These are phyloP conservation scores for Tridacna gigas DNA, from an alignment of 2,888 invertebrate species.

Conservation along the genomic window DNA sequence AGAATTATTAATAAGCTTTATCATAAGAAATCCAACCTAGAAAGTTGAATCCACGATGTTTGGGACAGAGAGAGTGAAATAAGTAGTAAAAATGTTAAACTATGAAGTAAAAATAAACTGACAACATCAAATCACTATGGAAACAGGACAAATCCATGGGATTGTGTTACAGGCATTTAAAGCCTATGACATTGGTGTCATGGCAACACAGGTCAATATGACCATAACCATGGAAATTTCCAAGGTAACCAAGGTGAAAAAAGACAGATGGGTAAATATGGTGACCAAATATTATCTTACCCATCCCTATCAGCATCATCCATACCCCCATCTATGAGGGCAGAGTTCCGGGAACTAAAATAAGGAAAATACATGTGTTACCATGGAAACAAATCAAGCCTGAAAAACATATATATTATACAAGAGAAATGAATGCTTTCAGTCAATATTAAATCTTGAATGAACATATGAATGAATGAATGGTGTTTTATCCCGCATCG, in stretches of 20 bases:
- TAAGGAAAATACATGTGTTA: conserved; percentile 21
- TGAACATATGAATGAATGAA: no score
- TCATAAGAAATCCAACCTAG: no score
- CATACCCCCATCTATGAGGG: conserved; percentile 32
- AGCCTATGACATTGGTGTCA: conserved; percentile 10
- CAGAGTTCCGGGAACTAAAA: conserved; percentile 26
- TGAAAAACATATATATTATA: no score
- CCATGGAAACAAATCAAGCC: conserved; percentile 5
- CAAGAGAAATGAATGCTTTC: no score
- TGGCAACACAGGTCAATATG: conserved; percentile 22
- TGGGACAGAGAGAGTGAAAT: no score
- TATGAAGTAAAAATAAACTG: not conserved
- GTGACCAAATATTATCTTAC: conserved; percentile 40
- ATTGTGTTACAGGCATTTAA: not conserved
- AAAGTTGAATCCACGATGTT: no score
- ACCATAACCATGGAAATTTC: conserved; percentile 12
- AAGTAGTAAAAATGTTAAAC: no score
- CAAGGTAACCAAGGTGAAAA: not conserved
- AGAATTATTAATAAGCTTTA: no score
- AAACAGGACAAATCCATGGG: not conserved
- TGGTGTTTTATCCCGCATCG: no score
- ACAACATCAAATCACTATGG: conserved; percentile 21
- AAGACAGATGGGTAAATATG: conserved; percentile 13
- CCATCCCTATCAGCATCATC: conserved; percentile 34
- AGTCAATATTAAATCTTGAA: no score